Evolutionary conservation across 2,888 invertebrate genomes (phyloP), one percentile per base, ranked within the genome.

Genomic region (Pycnomerus fuliginosus): DNA sequence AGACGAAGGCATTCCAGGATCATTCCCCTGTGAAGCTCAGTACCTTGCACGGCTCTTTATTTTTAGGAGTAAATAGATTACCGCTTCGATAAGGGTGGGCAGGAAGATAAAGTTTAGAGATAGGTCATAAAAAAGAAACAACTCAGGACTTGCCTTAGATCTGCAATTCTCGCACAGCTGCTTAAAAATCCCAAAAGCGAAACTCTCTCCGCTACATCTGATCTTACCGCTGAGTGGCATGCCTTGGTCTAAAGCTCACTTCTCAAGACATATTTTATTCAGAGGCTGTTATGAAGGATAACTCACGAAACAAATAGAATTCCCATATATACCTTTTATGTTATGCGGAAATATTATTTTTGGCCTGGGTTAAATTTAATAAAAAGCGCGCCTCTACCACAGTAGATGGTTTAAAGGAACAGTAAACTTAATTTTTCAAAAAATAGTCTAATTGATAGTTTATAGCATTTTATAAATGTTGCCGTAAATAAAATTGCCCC

Each of bases 261-360:
- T 41, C 25, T 33, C 41, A 23, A 15, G 10, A 37, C 31, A 37
- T 46, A 46, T 41, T 37, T 46, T 46, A 46, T 46, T 41, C 46
- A 46, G 13, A 33, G 33, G 37, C 41, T 35, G 41, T 37, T 41
- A 37, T 41, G 29, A 41, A 32, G 41, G 46, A 46, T 41, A 46
- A 41, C 23, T 23, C 31, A 33, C 41, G 36, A 46, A 37, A 37
- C 32, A 46, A 46, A 40, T 33, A 44, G 34, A 34, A 36, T 42
- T 42, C 34, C 29, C 30, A 43, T 36, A 30, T 20, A 43, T 43
- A 25, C 25, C 30, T 40, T 36, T 43, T 36, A 16, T 15, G 23
- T 36, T 36, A 27, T 27, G 16, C 31, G 23, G 36, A 24, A 36
- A 43, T 36, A 13, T 43, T 35, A 30, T 35, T n/a, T n/a, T 42